A percentile compares a stretch with the other conserved stretches of the same genome.
phyloP scores from a whole-genome alignment of 1,140 invertebrate species.

The Drosophila bocki region DNA sequence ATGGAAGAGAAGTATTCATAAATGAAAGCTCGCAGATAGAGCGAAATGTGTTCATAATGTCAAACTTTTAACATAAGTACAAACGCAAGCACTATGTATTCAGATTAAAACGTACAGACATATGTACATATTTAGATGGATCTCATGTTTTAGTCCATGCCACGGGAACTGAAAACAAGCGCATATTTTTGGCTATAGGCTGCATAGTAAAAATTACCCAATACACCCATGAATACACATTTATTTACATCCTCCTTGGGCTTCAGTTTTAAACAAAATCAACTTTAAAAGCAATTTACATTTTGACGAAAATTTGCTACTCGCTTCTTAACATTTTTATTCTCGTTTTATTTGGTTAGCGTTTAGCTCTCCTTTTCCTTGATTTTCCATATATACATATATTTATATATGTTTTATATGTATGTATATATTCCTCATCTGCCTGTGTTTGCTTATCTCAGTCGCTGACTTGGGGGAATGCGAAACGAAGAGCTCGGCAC shows the following conservation, averaged over 20 bases:
- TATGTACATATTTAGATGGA: slow-evolving; percentile 7
- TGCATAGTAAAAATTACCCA: slow-evolving; percentile 5
- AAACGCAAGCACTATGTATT: slow-evolving; percentile 4
- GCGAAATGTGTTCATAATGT: slow-evolving; percentile 63
- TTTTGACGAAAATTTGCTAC: slow-evolving; percentile 40
- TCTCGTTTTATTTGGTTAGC: slow-evolving; percentile 72
- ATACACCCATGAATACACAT: slow-evolving; percentile 1
- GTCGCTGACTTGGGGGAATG: slow-evolving; percentile 20
- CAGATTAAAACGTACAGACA: slow-evolving; percentile 3
- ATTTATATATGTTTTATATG: neutral
- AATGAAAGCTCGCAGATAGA: slow-evolving; percentile 8
- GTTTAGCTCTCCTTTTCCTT: slow-evolving; percentile 20
- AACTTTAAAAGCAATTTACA: slow-evolving; percentile 68
- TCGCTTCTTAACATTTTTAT: slow-evolving; percentile 66
- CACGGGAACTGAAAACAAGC: neutral
- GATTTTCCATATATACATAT: neutral
- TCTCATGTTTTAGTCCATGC: neutral
- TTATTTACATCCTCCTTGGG: slow-evolving; percentile 2
- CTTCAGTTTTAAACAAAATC: slow-evolving; percentile 41
- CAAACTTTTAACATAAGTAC: slow-evolving; percentile 33
- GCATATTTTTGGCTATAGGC: slow-evolving; percentile 1
- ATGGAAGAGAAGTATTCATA: slow-evolving; percentile 1
- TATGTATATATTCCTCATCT: neutral
- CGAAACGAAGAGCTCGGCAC: slow-evolving; percentile 29
- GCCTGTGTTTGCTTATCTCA: slow-evolving; percentile 45